phyloP scores from a whole-genome alignment of 2,797 vertebrate genomes.

The Rhabdophis nuchalis region DNA sequence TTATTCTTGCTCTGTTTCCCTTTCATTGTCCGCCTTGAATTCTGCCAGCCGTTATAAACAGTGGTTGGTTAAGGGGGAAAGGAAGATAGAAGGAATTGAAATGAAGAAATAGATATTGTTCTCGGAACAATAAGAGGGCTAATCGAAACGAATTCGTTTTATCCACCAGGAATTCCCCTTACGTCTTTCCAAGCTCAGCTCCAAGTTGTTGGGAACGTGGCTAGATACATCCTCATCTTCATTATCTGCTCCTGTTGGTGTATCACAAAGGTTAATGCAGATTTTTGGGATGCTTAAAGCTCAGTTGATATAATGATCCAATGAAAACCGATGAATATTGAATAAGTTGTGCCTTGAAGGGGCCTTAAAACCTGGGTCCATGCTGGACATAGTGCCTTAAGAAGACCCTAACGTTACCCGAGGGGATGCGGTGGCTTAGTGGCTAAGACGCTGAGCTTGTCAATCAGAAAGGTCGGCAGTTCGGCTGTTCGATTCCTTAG shows the following conservation, averaged over 20 bases:
- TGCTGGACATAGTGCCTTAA: background rate
- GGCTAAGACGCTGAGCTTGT: too few relatives aligned
- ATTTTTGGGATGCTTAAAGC: background rate
- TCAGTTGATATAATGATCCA: background rate
- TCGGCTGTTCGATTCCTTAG: too few relatives aligned
- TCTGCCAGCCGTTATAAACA: too few relatives aligned
- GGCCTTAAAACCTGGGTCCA: background rate
- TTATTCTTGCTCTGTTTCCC: background rate
- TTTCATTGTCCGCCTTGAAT: background rate
- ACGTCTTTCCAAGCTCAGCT: background rate
- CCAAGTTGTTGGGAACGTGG: background rate
- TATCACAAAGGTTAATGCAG: background rate
- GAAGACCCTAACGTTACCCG: background rate
- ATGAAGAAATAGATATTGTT: background rate
- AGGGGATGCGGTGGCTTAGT: too few relatives aligned
- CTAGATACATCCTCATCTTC: background rate
- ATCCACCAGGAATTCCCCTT: background rate
- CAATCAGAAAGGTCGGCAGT: too few relatives aligned
- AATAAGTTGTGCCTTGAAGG: background rate
- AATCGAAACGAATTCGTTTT: background rate
- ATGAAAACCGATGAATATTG: background rate
- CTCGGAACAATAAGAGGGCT: background rate
- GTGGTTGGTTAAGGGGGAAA: background rate
- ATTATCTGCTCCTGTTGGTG: background rate
- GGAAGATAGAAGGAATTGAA: background rate